phyloP scores from a whole-genome alignment of 1,140 invertebrate species.

The Scaptomyza pallida region DNA sequence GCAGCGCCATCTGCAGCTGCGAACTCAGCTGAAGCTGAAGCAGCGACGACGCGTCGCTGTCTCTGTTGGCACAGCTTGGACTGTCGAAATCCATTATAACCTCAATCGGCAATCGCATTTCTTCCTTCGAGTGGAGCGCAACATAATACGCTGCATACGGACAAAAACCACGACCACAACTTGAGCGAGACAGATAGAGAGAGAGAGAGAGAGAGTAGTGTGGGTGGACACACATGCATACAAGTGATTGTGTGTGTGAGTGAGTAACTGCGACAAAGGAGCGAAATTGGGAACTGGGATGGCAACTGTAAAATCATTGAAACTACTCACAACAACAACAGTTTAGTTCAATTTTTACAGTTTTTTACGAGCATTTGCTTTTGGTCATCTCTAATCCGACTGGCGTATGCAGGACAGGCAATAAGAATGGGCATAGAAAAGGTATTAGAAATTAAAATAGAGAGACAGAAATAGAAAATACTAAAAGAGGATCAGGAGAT shows the following conservation, averaged over 20 bases:
- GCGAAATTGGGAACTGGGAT: constrained; percentile 17
- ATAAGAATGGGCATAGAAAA: constrained; percentile 20
- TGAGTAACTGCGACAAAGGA: constrained; percentile 19
- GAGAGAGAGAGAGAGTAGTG: constrained; percentile 8
- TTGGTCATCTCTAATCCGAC: constrained; percentile 43
- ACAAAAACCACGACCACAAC: constrained; percentile 51
- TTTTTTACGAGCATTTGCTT: constrained; percentile 39
- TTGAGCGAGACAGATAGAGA: constrained; percentile 3
- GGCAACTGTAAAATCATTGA: constrained; percentile 48
- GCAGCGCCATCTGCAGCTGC: constrained; percentile 35
- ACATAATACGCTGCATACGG: constrained; percentile 39
- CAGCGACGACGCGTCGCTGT: constrained; percentile 36
- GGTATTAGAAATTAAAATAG: constrained; percentile 30
- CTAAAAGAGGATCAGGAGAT: neutral
- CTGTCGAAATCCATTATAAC: constrained; percentile 83
- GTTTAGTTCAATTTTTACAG: constrained; percentile 26
- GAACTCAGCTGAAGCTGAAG: constrained; percentile 23
- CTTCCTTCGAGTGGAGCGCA: constrained; percentile 79
- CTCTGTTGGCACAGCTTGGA: constrained; percentile 63
- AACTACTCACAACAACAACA: constrained; percentile 28
- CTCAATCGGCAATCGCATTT: constrained; percentile 82
- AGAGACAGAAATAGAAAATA: neutral
- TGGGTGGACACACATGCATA: constrained; percentile 16
- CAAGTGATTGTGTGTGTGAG: neutral
- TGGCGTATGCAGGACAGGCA: constrained; percentile 19